Evolutionary conservation across 2,113 vertebrate genomes (phyloP).

Genomic region (Antechinus flavipes): DNA sequence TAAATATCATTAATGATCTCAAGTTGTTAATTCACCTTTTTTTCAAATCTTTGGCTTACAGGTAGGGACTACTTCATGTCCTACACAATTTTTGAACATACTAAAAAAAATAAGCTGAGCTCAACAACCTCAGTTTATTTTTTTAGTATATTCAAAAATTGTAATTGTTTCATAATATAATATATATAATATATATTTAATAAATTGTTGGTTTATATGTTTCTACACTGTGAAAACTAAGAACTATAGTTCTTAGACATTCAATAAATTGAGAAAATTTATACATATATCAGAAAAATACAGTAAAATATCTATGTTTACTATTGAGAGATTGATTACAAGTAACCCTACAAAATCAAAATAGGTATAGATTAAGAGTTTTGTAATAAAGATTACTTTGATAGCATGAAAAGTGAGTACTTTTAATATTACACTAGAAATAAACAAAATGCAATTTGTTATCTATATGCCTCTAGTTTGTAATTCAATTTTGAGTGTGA

Average conservation of each 20-base stretch:
- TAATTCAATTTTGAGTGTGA: neutral
- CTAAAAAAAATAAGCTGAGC: too few species aligned
- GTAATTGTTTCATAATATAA: neutral
- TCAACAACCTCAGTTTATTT: neutral
- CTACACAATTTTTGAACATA: neutral
- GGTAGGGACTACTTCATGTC: neutral
- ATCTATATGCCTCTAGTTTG: neutral
- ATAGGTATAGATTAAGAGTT: neutral
- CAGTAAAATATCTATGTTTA: accelerated
- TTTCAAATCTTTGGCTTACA: neutral
- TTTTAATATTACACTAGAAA: neutral
- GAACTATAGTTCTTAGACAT: neutral
- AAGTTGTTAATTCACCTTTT: neutral
- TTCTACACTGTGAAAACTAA: neutral
- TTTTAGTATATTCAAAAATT: neutral
- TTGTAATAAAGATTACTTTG: neutral
- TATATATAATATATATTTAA: neutral
- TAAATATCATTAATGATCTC: neutral
- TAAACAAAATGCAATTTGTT: neutral
- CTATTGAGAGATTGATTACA: accelerated
- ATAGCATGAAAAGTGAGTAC: neutral
- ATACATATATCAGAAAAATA: neutral
- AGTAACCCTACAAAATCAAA: neutral
- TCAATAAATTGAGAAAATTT: neutral
- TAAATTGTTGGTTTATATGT: conserved; percentile 22